These are phyloP conservation scores for Nestor notabilis DNA, from an alignment of 2,113 vertebrate species.

Conservation along the genomic window DNA sequence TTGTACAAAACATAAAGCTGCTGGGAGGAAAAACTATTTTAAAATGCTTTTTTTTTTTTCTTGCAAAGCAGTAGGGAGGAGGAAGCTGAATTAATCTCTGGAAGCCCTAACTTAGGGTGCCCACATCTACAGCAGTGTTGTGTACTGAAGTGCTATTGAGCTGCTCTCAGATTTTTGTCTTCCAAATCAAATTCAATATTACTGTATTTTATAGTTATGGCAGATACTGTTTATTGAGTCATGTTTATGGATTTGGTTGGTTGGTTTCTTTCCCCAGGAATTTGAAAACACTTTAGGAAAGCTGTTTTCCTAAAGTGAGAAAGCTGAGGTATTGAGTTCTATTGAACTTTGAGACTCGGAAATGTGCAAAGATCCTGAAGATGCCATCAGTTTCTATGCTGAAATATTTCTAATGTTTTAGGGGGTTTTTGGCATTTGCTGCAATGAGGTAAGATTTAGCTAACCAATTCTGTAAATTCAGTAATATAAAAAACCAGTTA, in stretches of 20 bases:
- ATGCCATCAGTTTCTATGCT: not conserved
- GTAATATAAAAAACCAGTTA: not conserved
- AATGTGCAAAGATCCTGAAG: not conserved
- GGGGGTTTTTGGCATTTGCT: conserved; percentile 8
- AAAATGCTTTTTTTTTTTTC: not conserved
- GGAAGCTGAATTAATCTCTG: not conserved
- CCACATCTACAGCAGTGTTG: not conserved
- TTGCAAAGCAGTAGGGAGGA: not conserved
- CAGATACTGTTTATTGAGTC: not conserved
- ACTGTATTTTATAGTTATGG: not conserved
- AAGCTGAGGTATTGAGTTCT: not conserved
- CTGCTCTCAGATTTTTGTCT: not conserved
- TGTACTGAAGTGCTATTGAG: not conserved
- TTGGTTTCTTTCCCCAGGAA: not conserved
- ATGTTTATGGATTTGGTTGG: not conserved
- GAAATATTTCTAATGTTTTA: not conserved
- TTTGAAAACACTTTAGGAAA: not conserved
- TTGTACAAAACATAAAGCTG: not conserved
- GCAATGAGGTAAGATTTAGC: not conserved
- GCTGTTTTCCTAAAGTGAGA: not conserved
- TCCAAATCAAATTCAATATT: conserved; percentile 10
- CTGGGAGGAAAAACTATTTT: not conserved
- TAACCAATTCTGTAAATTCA: conserved; percentile 17
- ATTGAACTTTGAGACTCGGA: not conserved
- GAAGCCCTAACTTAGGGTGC: not conserved